Evolutionary conservation across 2,113 vertebrate species (phyloP).

Genomic region (Lepisosteus osseus): DNA sequence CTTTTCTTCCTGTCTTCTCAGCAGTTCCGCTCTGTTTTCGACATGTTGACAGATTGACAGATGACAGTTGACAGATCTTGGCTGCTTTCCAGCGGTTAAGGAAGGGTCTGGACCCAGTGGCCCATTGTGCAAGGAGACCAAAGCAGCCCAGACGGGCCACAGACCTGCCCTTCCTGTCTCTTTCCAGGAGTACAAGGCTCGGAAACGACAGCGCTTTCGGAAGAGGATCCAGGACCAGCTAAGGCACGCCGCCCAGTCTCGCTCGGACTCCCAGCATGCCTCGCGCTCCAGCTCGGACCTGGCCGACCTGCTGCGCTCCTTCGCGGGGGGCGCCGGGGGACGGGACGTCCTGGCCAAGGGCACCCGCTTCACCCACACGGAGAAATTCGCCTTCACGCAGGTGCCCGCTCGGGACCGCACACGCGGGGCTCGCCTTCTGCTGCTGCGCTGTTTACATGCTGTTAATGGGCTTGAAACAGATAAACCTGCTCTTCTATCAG

Average conservation of each 20-base stretch:
- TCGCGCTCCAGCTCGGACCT: conserved; percentile 60
- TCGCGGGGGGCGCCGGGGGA: conserved; percentile 47
- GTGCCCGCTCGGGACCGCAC: conserved; percentile 41
- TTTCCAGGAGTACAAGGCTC: conserved; percentile 69
- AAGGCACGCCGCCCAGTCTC: conserved; percentile 50
- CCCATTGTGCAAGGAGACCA: background rate
- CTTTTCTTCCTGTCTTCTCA: no score
- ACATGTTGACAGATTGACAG: no score
- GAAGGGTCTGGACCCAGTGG: no score
- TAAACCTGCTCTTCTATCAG: no score
- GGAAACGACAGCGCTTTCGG: conserved; percentile 67
- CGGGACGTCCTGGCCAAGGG: conserved; percentile 66
- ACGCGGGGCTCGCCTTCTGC: no score
- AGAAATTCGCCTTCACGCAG: conserved; percentile 80
- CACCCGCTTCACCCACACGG: conserved; percentile 81
- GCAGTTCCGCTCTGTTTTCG: no score
- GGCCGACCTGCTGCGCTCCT: conserved; percentile 70
- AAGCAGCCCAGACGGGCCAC: background rate
- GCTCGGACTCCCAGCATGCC: conserved; percentile 34
- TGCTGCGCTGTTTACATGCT: no score
- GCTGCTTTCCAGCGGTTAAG: no score
- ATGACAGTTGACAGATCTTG: no score
- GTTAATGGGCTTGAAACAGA: no score
- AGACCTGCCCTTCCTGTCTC: background rate
- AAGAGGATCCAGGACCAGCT: conserved; percentile 79